phyloP scores from a whole-genome alignment of 2,797 vertebrate genomes.

The Apodemus agrarius region DNA sequence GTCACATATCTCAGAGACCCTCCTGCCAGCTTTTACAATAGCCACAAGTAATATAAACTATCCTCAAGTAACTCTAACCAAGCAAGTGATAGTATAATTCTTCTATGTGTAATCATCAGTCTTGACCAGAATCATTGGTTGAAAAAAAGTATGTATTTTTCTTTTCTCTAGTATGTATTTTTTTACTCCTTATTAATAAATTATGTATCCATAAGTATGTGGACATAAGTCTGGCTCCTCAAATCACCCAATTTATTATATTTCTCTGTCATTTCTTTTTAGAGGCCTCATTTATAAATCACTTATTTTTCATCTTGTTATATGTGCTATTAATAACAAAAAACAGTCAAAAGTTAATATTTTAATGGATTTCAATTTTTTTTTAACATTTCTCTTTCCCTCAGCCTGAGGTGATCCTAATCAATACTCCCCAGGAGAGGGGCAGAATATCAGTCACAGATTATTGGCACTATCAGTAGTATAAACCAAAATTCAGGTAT shows the following conservation, averaged over 20 bases:
- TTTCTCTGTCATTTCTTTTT: background rate
- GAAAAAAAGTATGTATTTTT: background rate
- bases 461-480: background rate
- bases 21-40: too few species aligned
- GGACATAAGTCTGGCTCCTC: background rate
- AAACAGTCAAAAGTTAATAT: background rate
- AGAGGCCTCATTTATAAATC: background rate
- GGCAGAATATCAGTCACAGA: background rate
- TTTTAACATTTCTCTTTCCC: too few species aligned
- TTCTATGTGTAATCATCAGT: too few species aligned
- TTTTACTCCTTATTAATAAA: background rate
- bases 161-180: background rate
- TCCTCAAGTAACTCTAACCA: too few species aligned
- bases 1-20: too few species aligned
- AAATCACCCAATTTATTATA: background rate
- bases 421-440: background rate
- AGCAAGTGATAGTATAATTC: too few species aligned
- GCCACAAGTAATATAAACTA: too few species aligned
- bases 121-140: too few species aligned
- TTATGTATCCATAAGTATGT: background rate
- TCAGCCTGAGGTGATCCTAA: too few species aligned
- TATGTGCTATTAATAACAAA: background rate
- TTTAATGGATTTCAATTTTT: background rate
- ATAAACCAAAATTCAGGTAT: background rate
- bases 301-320: background rate